Percentiles rank a stretch among this genome's conserved stretches.
These are phyloP conservation scores for Ditylenchus dipsaci DNA, from an alignment of 1,140 invertebrate species.

Conservation along the genomic window DNA sequence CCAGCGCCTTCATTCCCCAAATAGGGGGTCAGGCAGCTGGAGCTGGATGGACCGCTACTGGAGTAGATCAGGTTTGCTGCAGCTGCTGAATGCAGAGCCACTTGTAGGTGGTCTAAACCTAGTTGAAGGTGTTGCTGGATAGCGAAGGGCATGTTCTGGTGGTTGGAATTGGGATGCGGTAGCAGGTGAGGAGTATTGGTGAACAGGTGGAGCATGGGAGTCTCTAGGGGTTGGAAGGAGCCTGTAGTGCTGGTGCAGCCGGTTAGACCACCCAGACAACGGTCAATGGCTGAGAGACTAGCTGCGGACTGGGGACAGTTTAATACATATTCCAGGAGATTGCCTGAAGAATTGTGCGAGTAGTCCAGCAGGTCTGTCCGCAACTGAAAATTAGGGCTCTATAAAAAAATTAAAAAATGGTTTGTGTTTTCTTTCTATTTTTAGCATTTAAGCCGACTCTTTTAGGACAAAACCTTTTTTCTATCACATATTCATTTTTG, in stretches of 20 bases:
- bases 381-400: constrained; percentile 15
- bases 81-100: neutral
- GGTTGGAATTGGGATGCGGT: neutral
- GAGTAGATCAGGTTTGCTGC: neutral
- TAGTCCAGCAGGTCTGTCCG: constrained; percentile 21
- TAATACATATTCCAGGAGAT: constrained; percentile 11
- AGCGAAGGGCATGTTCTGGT: neutral
- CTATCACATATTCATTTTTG: too few species aligned
- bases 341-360: neutral
- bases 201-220: constrained; percentile 21
- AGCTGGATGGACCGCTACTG: too few species aligned
- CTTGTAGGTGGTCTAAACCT: neutral
- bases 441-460: too few species aligned
- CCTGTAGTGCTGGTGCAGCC: neutral
- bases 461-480: too few species aligned
- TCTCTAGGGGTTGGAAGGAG: constrained; percentile 23
- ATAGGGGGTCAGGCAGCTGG: too few species aligned
- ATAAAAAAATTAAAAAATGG: too few species aligned
- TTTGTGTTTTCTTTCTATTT: too few species aligned
- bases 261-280: neutral
- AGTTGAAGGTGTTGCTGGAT: neutral
- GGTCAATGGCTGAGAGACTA: constrained; percentile 15
- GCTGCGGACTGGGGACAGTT: neutral
- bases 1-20: too few species aligned
- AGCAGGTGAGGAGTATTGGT: neutral